A percentile compares a stretch with the other conserved stretches of the same genome.
Evolutionary conservation across 2,797 vertebrate species (phyloP).

Genomic region (Heteromormyrus szaboi): DNA sequence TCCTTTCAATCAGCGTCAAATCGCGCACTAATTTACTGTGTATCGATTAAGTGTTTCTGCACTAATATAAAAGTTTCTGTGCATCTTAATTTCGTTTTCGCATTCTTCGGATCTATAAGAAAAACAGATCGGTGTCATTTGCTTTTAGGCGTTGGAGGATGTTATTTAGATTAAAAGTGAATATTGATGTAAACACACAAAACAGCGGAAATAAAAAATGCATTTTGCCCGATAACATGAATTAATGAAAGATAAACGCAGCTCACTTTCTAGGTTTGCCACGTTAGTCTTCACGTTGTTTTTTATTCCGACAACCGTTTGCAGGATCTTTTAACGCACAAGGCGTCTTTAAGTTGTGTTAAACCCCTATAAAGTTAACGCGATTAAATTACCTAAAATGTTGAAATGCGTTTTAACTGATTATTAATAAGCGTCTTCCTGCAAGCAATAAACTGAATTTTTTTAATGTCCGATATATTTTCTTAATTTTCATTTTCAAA

Average conservation of each 20-base stretch:
- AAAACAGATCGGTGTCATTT: background rate
- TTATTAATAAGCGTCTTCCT: background rate
- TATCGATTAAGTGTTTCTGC: background rate
- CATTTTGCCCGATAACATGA: background rate
- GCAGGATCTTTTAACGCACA: background rate
- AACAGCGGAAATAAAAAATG: background rate
- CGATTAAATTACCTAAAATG: background rate
- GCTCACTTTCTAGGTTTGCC: background rate
- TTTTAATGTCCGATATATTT: background rate
- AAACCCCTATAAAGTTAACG: background rate
- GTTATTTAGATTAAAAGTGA: slow-evolving; percentile 7
- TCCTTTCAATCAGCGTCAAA: background rate
- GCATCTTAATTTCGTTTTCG: slow-evolving; percentile 6
- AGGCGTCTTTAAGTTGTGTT: background rate
- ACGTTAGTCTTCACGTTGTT: background rate
- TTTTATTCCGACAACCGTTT: background rate
- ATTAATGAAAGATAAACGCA: background rate
- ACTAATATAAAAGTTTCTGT: slow-evolving; percentile 9
- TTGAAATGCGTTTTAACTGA: background rate
- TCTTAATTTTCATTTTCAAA: slow-evolving; percentile 3
- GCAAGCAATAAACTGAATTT: background rate
- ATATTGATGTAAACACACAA: background rate
- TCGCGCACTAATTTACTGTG: background rate
- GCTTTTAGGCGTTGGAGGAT: background rate
- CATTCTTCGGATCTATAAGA: background rate